Evolutionary conservation across 2,797 vertebrate genomes (phyloP), one percentile per base, ranked within the genome.

Genomic region (Anableps anableps): DNA sequence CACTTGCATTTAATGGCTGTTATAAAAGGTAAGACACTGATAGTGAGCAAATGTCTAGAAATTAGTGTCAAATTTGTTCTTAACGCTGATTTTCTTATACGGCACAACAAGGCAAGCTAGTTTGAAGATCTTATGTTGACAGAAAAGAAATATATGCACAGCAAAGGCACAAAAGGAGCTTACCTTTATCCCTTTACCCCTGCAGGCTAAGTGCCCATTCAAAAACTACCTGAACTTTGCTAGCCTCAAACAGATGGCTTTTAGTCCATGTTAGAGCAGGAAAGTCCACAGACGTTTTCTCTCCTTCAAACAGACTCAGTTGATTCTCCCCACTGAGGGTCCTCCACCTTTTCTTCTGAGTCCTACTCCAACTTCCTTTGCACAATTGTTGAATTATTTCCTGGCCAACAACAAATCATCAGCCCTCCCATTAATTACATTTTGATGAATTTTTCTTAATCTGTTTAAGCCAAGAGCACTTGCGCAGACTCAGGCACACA

Each of bases 381-480:
- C 82, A 91, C 84, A 91, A 93, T 82, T 76, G 88, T 75, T 64
- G 85, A 90, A 86, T 88, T 84, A 86, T 91, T 94, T 93, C 80
- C 86, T 90, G 83, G 78, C 87, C 79, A 79, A 80, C 82, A 41
- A 86, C 80, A 43, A 74, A 85, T 84, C 85, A 78, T 75, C 74
- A 48, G 43, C 70, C 77, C 76, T 77, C 77, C 83, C 38, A 78
- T 80, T 91, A 88, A 93, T 89, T 91, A 91, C 88, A 81, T 89
- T 91, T 84, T 88, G 84, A 93, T 84, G 71, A 89, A 31, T 88
- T 81, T 90, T 89, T 89, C 91, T 88, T 77, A 91, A 94, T 93
- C 89, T 92, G 81, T 85, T 93, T 89, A 88, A 84, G 76, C 79
- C 84, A 79, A 86, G 80, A 79, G 85, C 86, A 75, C 88, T 91